A percentile compares a stretch with the other conserved stretches of the same genome.
These are phyloP conservation scores for Schrankia costaestrigalis DNA, from an alignment of 2,888 invertebrate genomes.

Conservation along the genomic window DNA sequence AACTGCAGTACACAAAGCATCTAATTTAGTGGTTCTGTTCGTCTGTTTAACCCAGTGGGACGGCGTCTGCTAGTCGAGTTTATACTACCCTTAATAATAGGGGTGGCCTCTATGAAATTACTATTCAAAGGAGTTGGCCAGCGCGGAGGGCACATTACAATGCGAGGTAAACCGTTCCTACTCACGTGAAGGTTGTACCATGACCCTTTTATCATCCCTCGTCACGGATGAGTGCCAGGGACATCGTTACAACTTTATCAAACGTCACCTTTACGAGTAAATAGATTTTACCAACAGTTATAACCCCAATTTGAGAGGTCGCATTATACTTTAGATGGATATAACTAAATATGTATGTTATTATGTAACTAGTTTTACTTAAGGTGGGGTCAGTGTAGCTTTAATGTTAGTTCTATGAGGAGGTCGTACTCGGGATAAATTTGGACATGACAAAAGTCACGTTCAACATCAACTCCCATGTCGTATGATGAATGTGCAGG, in stretches of 20 bases:
- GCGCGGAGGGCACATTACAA: slow-evolving; percentile 52
- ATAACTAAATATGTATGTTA: too few relatives aligned
- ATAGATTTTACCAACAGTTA: slow-evolving; percentile 35
- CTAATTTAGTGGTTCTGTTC: slow-evolving; percentile 52
- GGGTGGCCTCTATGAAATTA: slow-evolving; percentile 63
- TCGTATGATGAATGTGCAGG: too few relatives aligned
- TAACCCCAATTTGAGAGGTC: slow-evolving; percentile 29
- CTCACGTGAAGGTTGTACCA: slow-evolving; percentile 60
- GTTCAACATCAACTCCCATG: too few relatives aligned
- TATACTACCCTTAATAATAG: slow-evolving; percentile 66
- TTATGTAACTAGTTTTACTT: too few relatives aligned
- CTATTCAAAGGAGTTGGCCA: slow-evolving; percentile 60
- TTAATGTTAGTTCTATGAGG: too few relatives aligned
- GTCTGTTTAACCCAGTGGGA: slow-evolving; percentile 52
- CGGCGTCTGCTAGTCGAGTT: slow-evolving; percentile 56
- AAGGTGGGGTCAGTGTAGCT: too few relatives aligned
- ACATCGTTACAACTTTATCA: slow-evolving; percentile 44
- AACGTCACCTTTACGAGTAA: slow-evolving; percentile 35
- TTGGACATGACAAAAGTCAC: too few relatives aligned
- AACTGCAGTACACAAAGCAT: slow-evolving; percentile 45
- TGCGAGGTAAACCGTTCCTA: slow-evolving; percentile 58
- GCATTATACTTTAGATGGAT: slow-evolving; percentile 2
- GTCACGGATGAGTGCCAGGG: slow-evolving; percentile 49
- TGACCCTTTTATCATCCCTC: slow-evolving; percentile 57
- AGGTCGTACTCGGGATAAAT: too few relatives aligned